A percentile compares a stretch with the other conserved stretches of the same genome.
Conservation (phyloP, 2,113 vertebrate species). For the Melanotaenia duboulayi region DNA sequence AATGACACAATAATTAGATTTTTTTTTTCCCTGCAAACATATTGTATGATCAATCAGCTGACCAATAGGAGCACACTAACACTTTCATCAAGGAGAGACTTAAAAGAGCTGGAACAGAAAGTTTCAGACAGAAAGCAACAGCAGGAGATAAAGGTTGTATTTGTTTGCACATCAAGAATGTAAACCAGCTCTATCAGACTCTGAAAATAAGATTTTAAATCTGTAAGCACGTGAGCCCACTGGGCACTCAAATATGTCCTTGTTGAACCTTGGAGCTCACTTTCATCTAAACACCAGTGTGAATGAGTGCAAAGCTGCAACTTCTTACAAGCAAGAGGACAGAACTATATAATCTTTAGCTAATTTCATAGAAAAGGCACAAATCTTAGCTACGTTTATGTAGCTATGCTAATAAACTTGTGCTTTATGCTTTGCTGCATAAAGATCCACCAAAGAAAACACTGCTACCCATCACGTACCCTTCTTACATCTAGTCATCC, state of each 20-base stretch:
- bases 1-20: too few species aligned
- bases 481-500: neutral
- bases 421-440: too few species aligned
- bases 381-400: too few species aligned
- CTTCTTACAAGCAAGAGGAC: neutral
- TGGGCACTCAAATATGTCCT: constrained; percentile 32
- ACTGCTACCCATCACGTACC: neutral
- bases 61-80: too few species aligned
- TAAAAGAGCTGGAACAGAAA: neutral
- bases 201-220: neutral
- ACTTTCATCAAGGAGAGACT: neutral
- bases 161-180: neutral
- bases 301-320: neutral
- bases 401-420: too few species aligned
- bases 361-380: too few species aligned
- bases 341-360: neutral
- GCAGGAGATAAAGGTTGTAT: neutral
- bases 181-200: neutral
- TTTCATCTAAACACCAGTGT: constrained; percentile 15
- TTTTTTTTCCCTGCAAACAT: too few species aligned
- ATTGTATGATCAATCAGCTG: too few species aligned
- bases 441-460: neutral
- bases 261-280: constrained; percentile 31
- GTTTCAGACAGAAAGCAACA: neutral
- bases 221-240: neutral